These are phyloP conservation scores for Enteromius afrohamiltoni DNA, from an alignment of 2,797 vertebrate genomes.

Conservation along the genomic window DNA sequence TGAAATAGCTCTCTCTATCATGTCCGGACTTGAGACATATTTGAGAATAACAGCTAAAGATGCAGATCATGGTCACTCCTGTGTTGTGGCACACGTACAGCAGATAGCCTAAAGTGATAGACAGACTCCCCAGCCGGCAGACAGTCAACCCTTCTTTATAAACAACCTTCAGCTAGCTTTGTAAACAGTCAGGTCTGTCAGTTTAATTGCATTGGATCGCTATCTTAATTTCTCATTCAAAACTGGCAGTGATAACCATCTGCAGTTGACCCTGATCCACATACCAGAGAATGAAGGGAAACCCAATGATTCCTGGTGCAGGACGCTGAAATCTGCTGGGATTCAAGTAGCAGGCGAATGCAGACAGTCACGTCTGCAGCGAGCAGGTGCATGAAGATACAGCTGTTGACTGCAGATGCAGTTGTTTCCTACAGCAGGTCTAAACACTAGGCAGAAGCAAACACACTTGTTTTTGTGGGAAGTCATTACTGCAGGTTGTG, in stretches of 20 bases:
- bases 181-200: slow-evolving; percentile 68
- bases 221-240: slow-evolving; percentile 76
- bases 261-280: slow-evolving; percentile 31
- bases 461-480: slow-evolving; percentile 23
- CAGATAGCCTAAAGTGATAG: slow-evolving; percentile 61
- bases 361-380: slow-evolving; percentile 29
- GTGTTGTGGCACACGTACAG: slow-evolving; percentile 69
- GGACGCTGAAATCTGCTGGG: background rate
- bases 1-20: slow-evolving; percentile 8
- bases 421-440: slow-evolving; percentile 25
- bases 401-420: slow-evolving; percentile 34
- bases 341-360: slow-evolving; percentile 18
- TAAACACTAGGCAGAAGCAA: background rate
- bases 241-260: slow-evolving; percentile 58
- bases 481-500: background rate
- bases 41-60: slow-evolving; percentile 58
- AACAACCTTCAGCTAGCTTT: slow-evolving; percentile 58
- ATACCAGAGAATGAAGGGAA: slow-evolving; percentile 10
- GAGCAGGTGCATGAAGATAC: slow-evolving; percentile 24
- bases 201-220: slow-evolving; percentile 50
- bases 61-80: slow-evolving; percentile 58
- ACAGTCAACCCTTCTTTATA: slow-evolving; percentile 50
- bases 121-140: background rate
- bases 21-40: slow-evolving; percentile 68
- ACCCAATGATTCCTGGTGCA: background rate